phyloP scores from a whole-genome alignment of 2,888 invertebrate species.

The Metallyticus violacea region DNA sequence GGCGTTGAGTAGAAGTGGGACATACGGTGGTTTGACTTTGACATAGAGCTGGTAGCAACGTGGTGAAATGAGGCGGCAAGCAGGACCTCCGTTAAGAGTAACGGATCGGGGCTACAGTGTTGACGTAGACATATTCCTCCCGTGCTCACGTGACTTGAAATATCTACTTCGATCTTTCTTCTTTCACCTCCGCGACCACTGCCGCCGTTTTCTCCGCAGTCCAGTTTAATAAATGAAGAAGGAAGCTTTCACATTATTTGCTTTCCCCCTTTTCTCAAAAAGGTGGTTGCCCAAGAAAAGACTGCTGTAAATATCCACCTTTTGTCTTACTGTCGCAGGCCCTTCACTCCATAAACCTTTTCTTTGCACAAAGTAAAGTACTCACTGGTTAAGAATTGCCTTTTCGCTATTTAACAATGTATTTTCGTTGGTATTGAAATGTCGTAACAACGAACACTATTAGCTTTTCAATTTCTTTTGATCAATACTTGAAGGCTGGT shows the following conservation, averaged over 20 bases:
- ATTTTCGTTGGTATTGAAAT: too few relatives aligned
- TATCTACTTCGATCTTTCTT: conserved; percentile 1
- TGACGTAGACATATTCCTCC: conserved; percentile 12
- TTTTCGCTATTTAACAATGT: too few relatives aligned
- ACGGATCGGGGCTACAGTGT: not conserved
- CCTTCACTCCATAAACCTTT: not conserved
- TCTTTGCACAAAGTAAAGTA: not conserved
- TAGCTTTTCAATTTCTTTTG: too few relatives aligned
- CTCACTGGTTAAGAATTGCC: too few relatives aligned
- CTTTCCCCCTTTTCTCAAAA: not conserved
- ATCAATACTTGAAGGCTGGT: too few relatives aligned
- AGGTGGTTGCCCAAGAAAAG: not conserved
- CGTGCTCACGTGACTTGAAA: conserved; percentile 1
- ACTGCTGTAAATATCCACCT: not conserved
- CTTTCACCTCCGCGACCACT: not conserved
- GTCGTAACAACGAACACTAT: too few relatives aligned
- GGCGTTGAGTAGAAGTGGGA: too few relatives aligned
- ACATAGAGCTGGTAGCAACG: not conserved
- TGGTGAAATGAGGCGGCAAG: conserved; percentile 14
- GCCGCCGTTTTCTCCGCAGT: not conserved
- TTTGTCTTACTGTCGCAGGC: too few relatives aligned
- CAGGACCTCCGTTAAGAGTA: not conserved
- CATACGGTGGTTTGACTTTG: not conserved
- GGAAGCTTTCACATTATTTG: not conserved
- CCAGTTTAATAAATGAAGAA: not conserved